Conservation (phyloP, 2,888 invertebrate species). For the Phrixothrix hirtus region DNA sequence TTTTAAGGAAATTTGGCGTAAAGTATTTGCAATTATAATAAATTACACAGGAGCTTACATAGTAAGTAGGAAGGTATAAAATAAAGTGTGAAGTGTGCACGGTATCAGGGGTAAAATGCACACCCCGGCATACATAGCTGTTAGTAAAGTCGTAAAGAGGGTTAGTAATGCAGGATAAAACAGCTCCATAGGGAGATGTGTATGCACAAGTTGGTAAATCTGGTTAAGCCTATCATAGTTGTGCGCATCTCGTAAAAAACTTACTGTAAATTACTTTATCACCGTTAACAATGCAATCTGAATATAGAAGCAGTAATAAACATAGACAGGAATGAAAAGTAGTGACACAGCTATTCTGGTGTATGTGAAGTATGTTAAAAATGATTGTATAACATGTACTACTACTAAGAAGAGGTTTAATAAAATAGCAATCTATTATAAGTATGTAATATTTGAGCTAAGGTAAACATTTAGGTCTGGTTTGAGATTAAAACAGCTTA, state of each 20-base stretch:
- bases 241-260: conserved; percentile 39
- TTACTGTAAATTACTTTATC: conserved; percentile 41
- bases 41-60: background rate
- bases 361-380: no score
- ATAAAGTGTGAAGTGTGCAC: conserved; percentile 5
- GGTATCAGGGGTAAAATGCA: conserved; percentile 9
- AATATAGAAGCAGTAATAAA: conserved; percentile 20
- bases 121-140: conserved; percentile 21
- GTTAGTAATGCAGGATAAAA: conserved; percentile 38
- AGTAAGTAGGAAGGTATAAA: background rate
- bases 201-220: conserved; percentile 45
- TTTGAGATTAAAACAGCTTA: conserved; percentile 43
- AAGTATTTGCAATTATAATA: conserved; percentile 3
- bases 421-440: conserved; percentile 24
- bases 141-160: conserved; percentile 37
- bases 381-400: no score
- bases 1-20: background rate
- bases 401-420: conserved; percentile 18
- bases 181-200: conserved; percentile 43
- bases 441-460: conserved; percentile 32
- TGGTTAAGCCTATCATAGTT: conserved; percentile 40
- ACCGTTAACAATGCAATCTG: conserved; percentile 20
- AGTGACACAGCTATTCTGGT: background rate
- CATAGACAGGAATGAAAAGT: conserved; percentile 2
- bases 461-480: conserved; percentile 37